Evolutionary conservation across 2,113 vertebrate species (phyloP).

Genomic region (Plecturocebus donacophilus): DNA sequence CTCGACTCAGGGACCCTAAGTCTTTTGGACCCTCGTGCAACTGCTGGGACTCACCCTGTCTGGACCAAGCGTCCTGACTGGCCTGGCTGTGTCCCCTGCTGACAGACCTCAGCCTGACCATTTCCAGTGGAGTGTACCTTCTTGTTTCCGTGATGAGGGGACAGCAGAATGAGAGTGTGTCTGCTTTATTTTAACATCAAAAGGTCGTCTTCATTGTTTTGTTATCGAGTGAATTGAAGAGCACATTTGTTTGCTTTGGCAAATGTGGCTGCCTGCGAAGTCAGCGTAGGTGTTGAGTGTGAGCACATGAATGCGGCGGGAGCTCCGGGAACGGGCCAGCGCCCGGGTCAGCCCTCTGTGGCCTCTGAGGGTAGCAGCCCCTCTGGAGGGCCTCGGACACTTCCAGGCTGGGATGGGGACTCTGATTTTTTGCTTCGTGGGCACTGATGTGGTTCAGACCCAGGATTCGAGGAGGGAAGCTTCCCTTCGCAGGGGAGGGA

Average conservation of each 20-base stretch:
- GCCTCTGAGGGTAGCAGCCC: fast-evolving
- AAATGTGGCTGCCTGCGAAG: fast-evolving
- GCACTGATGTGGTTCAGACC: fast-evolving
- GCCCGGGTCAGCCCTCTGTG: fast-evolving
- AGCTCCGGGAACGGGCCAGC: fast-evolving
- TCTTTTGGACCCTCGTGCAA: background rate
- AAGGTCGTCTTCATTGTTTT: background rate
- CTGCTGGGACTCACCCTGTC: fast-evolving
- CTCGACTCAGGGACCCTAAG: fast-evolving
- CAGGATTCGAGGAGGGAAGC: fast-evolving
- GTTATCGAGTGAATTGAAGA: fast-evolving
- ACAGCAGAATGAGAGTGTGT: fast-evolving
- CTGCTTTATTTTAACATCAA: fast-evolving
- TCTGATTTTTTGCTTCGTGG: fast-evolving
- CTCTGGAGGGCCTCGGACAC: background rate
- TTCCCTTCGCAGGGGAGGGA: fast-evolving
- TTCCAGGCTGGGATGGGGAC: background rate
- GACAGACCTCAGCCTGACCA: fast-evolving
- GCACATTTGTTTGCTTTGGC: background rate
- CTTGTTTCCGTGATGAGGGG: fast-evolving
- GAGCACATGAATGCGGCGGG: fast-evolving
- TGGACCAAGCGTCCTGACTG: fast-evolving
- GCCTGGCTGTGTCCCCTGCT: background rate
- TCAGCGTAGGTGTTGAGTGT: fast-evolving
- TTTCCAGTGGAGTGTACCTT: fast-evolving